Evolutionary conservation across 35 echinoderm and acorn worm species (phyloP), one percentile per base, ranked within the genome.

Genomic region (Apostichopus parvimensis): DNA sequence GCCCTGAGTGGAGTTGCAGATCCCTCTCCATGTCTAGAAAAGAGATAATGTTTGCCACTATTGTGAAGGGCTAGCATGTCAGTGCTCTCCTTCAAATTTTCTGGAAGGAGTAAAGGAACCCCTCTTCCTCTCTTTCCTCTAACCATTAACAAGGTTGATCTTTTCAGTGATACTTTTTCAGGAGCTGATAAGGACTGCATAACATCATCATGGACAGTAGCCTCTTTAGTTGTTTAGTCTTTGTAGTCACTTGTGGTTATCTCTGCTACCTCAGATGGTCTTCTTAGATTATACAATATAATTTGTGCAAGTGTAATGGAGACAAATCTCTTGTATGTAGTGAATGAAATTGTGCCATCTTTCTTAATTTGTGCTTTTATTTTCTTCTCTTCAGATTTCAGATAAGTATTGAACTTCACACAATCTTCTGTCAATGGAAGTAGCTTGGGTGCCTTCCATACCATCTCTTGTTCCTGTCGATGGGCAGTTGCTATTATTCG

Each of bases 391-490:
- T 23, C 76, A 58, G 91, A 8, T 84, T 12, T 24, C 8, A 94
- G 87, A 54, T 70, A 92, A 0, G 2, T 14, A 83, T 82, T 24
- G 18, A 94, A 90, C 4, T 81, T 91, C 4, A 94, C 45, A 56
- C 93, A 94, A 14, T 94, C 93, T 45, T 94, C 93, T 68, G 93
- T 94, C 18, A 94, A 62, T 4, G 93, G 93, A 6, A 94, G 60
- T 15, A 94, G 75, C 57, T 94, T 18, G n/a, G 93, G 93, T 9
- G n/a, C 54, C 11, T 58, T 25, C 88, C 93, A 94, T 13, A 5
- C 56, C 18, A 9, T 18, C 25, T 94, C 87, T 9, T 94, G 59
- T 14, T 77, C 34, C 26, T 94, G 87, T 4, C 87, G 57, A 17
- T 68, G 59, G 2, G 93, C 93, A 83, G 87, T 72, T 57, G 93